Base-by-base conservation (phyloP, 2,797 vertebrate species). In the Sus cebifrons region DNA sequence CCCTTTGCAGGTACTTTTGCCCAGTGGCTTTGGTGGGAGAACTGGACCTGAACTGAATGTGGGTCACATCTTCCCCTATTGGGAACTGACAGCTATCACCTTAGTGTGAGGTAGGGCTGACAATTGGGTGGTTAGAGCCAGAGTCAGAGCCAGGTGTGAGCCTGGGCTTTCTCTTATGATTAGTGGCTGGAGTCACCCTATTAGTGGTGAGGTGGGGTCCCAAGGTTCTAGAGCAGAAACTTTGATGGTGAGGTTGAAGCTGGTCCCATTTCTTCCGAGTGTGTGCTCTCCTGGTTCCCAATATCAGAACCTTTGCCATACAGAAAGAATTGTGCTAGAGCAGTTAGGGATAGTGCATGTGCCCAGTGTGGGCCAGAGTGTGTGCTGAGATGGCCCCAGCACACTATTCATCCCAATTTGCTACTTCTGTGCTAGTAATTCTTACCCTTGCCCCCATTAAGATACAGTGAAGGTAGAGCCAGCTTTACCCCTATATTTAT, bases 271-370 rank as follows among this genome's bases (percentile, higher is more conserved):
- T 78, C 75, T 13, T 54, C 75, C 23, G 16, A 32, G 29, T 32
- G 52, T 54, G 11, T 23, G 29, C 20, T 23, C 18, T 21, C 20
- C 75, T 78, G 29, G 52, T 52, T 78, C 52, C 20, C 52, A 15
- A 6, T 23, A 14, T 78, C 52, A 23, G 75, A 29, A 23, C 8
- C 12, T 58, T 32, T 32, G 6, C 54, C n/a, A 15, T 36, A 58
- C 2, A 14, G 20, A 0, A 0, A 2, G 12, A 36, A 29, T 12
- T 58, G 54, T 58, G n/a, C 20, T 32, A 6, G n/a, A 78, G 54
- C 13, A 23, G 14, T n/a, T 5, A 12, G n/a, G 6, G 6, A 29
- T 20, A 58, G 54, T 15, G 75, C 54, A 23, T 15, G 12, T 36
- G n/a, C 14, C 12, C 54, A 36, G 3, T 23, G 12, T 78, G 75